Evolutionary conservation across 1,140 invertebrate genomes (phyloP).

Genomic region (Atta texana): DNA sequence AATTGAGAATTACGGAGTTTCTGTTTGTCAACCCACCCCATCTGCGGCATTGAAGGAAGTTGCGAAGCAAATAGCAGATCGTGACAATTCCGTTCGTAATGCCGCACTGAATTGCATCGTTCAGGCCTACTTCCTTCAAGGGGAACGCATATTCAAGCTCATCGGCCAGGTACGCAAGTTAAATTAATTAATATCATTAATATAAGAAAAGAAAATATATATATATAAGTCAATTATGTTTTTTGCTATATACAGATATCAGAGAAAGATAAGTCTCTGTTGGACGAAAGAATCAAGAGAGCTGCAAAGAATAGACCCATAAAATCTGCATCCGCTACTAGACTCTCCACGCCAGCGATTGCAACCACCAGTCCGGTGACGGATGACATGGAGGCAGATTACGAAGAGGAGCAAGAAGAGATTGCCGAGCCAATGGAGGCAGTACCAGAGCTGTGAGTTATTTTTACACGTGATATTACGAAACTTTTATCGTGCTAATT

Average conservation of each 20-base stretch:
- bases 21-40: slow-evolving; percentile 93
- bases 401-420: slow-evolving; percentile 83
- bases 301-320: slow-evolving; percentile 90
- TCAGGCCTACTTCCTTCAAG: slow-evolving; percentile 95
- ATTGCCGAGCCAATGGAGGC: slow-evolving; percentile 73
- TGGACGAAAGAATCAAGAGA: slow-evolving; percentile 98
- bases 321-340: slow-evolving; percentile 84
- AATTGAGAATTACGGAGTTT: slow-evolving; percentile 94
- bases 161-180: slow-evolving; percentile 91
- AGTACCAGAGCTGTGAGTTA: slow-evolving; percentile 78
- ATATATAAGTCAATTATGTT: background rate
- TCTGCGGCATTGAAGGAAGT: slow-evolving; percentile 95
- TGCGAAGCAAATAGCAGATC: slow-evolving; percentile 97
- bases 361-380: slow-evolving; percentile 68
- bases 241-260: slow-evolving; percentile 88
- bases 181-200: background rate
- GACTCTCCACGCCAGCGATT: slow-evolving; percentile 80
- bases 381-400: slow-evolving; percentile 80
- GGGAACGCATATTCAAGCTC: slow-evolving; percentile 96
- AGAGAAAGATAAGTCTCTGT: slow-evolving; percentile 96
- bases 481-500: background rate
- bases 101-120: slow-evolving; percentile 98
- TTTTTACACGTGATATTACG: slow-evolving; percentile 33
- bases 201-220: background rate
- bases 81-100: slow-evolving; percentile 98